phyloP scores from a whole-genome alignment of 2,797 vertebrate species.

The Hemibagrus guttatus region DNA sequence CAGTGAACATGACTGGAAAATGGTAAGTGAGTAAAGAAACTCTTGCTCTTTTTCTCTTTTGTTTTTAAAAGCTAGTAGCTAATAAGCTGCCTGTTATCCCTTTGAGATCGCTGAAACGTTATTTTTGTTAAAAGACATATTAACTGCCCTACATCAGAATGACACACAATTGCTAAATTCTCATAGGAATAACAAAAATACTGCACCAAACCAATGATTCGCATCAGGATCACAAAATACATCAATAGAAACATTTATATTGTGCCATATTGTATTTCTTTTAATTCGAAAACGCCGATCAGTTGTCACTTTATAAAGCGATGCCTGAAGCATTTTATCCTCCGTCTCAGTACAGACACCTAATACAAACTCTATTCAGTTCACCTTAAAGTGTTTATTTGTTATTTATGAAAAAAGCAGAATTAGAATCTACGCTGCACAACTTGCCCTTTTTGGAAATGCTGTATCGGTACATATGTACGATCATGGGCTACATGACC shows the following conservation, averaged over 20 bases:
- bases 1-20: background rate
- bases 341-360: background rate
- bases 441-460: constrained; percentile 36
- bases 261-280: background rate
- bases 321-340: background rate
- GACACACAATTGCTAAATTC: background rate
- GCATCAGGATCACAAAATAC: background rate
- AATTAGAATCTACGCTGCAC: constrained; percentile 7
- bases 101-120: background rate
- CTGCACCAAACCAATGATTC: background rate
- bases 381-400: background rate
- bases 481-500: constrained; percentile 26
- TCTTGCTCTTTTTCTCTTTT: background rate
- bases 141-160: background rate
- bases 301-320: background rate
- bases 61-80: background rate
- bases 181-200: background rate
- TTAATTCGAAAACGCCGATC: background rate
- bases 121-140: background rate
- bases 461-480: background rate
- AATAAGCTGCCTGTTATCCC: background rate
- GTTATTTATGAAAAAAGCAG: constrained; percentile 10
- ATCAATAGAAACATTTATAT: background rate
- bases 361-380: background rate
- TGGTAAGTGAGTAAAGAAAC: background rate